phyloP scores from a whole-genome alignment of 1,140 invertebrate genomes.

The Holotrichia oblita region DNA sequence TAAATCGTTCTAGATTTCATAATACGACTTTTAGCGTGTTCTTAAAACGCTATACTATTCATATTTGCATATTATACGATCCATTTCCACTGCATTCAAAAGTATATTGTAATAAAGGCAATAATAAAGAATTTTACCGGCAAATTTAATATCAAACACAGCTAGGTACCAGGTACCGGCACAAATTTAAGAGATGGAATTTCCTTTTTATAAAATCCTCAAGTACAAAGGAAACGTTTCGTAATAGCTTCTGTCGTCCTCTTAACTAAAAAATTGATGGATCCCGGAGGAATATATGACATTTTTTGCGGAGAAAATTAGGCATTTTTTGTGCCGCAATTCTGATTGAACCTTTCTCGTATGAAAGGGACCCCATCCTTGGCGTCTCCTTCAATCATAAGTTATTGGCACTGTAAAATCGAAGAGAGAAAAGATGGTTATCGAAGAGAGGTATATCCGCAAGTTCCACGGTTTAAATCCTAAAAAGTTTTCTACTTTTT shows the following conservation, averaged over 20 bases:
- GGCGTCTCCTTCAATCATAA: neutral
- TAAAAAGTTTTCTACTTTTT: no score
- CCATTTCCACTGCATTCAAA: no score
- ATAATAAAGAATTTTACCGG: no score
- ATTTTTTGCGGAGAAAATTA: conserved; percentile 4
- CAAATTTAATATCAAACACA: no score
- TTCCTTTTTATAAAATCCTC: neutral
- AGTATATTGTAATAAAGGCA: no score
- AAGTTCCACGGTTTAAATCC: no score
- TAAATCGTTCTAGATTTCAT: no score
- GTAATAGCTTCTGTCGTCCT: neutral
- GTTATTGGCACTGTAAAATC: neutral
- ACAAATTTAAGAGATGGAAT: neutral
- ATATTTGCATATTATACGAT: no score
- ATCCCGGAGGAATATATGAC: neutral
- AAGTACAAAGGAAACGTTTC: neutral
- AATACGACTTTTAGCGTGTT: no score
- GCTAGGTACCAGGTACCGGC: neutral
- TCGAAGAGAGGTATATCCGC: neutral
- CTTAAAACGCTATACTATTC: no score
- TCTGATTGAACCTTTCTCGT: conserved; percentile 3
- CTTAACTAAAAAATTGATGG: neutral
- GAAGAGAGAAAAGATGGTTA: neutral
- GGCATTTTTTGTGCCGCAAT: neutral
- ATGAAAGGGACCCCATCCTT: neutral